Evolutionary conservation across 2,113 vertebrate genomes (phyloP).

Genomic region (Passer montanus): DNA sequence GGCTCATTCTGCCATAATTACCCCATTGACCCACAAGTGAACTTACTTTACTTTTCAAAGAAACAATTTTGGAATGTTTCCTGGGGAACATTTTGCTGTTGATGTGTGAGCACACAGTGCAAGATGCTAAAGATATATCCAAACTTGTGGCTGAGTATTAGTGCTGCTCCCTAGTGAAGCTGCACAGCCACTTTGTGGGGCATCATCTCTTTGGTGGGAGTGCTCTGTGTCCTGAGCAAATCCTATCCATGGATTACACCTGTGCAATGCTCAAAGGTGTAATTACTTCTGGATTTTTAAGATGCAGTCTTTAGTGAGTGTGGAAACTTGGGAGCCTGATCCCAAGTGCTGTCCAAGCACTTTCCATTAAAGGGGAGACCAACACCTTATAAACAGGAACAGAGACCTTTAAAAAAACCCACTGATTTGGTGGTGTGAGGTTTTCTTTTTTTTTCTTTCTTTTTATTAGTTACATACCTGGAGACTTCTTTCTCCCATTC

Average conservation of each 20-base stretch:
- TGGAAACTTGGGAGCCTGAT: not conserved
- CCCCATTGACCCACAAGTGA: conserved; percentile 35
- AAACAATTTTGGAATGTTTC: conserved; percentile 36
- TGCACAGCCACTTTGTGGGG: not conserved
- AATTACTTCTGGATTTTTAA: not conserved
- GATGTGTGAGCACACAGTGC: conserved; percentile 16
- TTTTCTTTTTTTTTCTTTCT: not conserved
- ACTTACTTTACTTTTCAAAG: conserved; percentile 47
- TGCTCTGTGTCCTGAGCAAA: not conserved
- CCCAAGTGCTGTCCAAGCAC: not conserved
- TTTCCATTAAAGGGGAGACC: not conserved
- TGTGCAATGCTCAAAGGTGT: not conserved
- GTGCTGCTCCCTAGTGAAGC: not conserved
- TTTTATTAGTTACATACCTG: not conserved
- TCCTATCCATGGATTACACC: not conserved
- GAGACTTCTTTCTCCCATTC: not conserved
- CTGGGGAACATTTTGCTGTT: conserved; percentile 17
- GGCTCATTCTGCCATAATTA: conserved; percentile 31
- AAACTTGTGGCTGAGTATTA: not conserved
- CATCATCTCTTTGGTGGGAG: not conserved
- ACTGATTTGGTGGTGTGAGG: not conserved
- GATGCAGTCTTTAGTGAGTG: not conserved
- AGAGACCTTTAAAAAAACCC: not conserved
- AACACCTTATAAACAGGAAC: not conserved
- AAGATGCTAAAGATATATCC: not conserved